Evolutionary conservation across 2,888 invertebrate genomes (phyloP), one percentile per base, ranked within the genome.

Genomic region (Cabera pusaria): DNA sequence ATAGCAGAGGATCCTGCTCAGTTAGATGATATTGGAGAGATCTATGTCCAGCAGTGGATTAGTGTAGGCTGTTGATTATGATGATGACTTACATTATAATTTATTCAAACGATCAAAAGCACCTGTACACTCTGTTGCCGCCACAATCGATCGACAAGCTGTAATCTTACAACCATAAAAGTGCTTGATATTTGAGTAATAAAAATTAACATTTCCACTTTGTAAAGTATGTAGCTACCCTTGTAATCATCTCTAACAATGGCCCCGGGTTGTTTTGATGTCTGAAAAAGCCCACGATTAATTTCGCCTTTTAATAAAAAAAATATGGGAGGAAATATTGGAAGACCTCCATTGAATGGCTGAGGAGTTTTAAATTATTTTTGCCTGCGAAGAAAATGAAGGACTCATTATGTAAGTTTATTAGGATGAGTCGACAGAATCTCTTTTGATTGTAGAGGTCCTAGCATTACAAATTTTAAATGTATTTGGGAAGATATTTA

Each of bases 241-340:
- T 76, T 78, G 73, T 81, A 83, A 83, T 84, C 77, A 83, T 75
- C 72, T 59, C 62, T 76, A 75, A 86, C 85, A 85, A 86, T 84
- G 71, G 77, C 76, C 72, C 53, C 58, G 63, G 78, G 80, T 66
- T 78, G 77, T 84, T 82, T 85, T 82, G 77, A 83, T 83, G 81
- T 80, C 78, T 76, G 73, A 64, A 64, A 77, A 76, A 75, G 71
- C 59, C 70, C 76, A 72, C 81, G 81, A 85, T 86, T 86, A 83
- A 82, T 83, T 80, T 79, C 64, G 68, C 67, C 71, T 77, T 76
- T 71, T 77, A 70, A 24, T 72, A 72, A 72, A 72, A 76, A 74
- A 76, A 77, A 77, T 69, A 70, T 65, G 56, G 60, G 52, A 59
- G 51, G 59, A 65, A 72, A 71, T 60, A 71, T 59, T 55, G 47